Base-by-base conservation (phyloP, 2,888 invertebrate genomes). In the Thecocarcelia acutangulata region DNA sequence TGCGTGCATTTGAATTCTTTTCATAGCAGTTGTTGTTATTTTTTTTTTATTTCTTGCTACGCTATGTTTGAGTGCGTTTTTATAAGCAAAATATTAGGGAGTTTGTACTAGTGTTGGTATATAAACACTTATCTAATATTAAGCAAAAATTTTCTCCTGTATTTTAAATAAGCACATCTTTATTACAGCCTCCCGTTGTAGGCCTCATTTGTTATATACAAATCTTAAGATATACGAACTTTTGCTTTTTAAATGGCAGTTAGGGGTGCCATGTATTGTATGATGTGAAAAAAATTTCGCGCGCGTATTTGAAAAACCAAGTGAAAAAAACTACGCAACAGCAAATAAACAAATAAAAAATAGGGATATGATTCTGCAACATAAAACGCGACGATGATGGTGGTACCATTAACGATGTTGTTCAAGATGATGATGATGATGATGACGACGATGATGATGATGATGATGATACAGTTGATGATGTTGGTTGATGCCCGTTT, bases 361-460 rank as follows among this genome's bases (percentile, higher is more conserved):
- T 11, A 46, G 37, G 37, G 11, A 59, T 19, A 15, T 19, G 24
- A 59, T 21, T 12, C 17, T 46, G 48, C 13, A 64, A 40, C 33
- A 44, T 54, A 54, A 66, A 70, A 68, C 82, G 82, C 78, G 73
- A 58, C 66, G 64, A 54, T 69, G 69, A 63, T 72, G 73, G 63
- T 73, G 73, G 68, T 40, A 33, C 21, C 9, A 33, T 33, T 33
- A 33, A 33, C 33, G 33, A 33, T 40, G 46, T 61, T 54, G 54
- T 40, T 40, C 50, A 54, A 13, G 74, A 58, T 21, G 73, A 64
- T 75, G 46, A n/a, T 61, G 59, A 15, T 46, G 48, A 28, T 37
- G 33, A 12, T 48, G 28, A 61, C 44, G 46, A 74, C 48, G 48
- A 54, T 56, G 63, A 64, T 21, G 48, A 42, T 37, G 63, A 58